Evolutionary conservation across 2,888 invertebrate genomes (phyloP).

Genomic region (Metallyticus violacea): DNA sequence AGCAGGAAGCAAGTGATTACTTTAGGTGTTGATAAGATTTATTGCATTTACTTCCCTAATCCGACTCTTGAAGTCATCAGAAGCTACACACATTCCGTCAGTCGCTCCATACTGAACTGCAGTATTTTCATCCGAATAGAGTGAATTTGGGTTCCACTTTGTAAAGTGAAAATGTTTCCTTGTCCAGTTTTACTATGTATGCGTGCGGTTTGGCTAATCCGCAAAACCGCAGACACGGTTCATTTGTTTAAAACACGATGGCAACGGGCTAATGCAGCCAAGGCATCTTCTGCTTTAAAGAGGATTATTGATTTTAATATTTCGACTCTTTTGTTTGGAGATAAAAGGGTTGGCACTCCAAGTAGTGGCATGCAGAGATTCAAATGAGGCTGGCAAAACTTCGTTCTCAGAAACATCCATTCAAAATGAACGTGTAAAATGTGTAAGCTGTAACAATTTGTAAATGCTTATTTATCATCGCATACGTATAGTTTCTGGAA

Average conservation of each 20-base stretch:
- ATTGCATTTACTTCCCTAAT: not conserved
- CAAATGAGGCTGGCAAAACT: not conserved
- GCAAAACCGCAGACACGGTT: not conserved
- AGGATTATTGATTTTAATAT: not conserved
- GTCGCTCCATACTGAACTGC: not conserved
- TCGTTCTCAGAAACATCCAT: too few relatives aligned
- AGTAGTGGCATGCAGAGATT: not conserved
- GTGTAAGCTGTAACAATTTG: too few relatives aligned
- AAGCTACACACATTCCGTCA: too few relatives aligned
- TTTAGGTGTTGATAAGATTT: not conserved
- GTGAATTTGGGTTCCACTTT: not conserved
- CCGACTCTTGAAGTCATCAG: not conserved
- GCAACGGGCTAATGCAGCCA: too few relatives aligned
- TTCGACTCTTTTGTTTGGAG: not conserved
- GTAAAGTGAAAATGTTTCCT: too few relatives aligned
- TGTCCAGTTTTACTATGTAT: not conserved
- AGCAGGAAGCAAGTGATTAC: too few relatives aligned
- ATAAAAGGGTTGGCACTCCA: not conserved
- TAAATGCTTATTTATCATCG: too few relatives aligned
- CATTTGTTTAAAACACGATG: too few relatives aligned
- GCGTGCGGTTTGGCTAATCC: not conserved
- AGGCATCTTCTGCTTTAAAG: not conserved
- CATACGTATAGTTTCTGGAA: too few relatives aligned
- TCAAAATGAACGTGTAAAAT: too few relatives aligned
- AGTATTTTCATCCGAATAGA: not conserved